Percentiles rank a stretch among this genome's conserved stretches.
Evolutionary conservation across 2,113 vertebrate genomes (phyloP).

Genomic region (Propithecus coquereli): DNA sequence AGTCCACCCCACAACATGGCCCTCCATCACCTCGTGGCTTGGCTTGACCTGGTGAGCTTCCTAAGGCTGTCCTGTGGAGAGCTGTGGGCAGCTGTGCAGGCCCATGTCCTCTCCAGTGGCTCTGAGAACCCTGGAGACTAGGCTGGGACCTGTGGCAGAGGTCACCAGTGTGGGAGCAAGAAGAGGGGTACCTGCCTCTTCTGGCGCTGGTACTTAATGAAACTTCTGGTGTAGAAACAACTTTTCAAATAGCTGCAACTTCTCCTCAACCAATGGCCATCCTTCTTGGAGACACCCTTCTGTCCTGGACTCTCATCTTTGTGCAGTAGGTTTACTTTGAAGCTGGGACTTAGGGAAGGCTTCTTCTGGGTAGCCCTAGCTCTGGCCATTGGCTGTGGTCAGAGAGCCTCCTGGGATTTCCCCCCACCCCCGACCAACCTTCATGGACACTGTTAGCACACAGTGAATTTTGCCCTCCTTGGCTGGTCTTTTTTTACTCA

Average conservation of each 20-base stretch:
- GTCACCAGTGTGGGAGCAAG: background rate
- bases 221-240: background rate
- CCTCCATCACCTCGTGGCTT: background rate
- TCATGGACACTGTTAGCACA: background rate
- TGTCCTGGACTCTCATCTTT: background rate
- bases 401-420: too few species aligned
- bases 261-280: background rate
- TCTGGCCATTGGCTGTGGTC: background rate
- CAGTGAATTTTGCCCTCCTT: background rate
- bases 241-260: background rate
- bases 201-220: background rate
- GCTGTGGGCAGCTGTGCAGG: background rate
- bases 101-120: background rate
- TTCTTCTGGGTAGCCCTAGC: background rate
- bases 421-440: background rate
- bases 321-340: background rate
- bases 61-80: background rate
- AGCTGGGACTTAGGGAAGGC: background rate
- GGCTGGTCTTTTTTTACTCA: background rate
- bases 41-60: background rate
- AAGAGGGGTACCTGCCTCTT: background rate
- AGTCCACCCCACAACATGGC: background rate
- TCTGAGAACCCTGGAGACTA: background rate
- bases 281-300: background rate
- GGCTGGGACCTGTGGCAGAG: background rate